These are phyloP conservation scores for Tryphoninae sp. DNA, from an alignment of 2,888 invertebrate genomes.

Conservation along the genomic window DNA sequence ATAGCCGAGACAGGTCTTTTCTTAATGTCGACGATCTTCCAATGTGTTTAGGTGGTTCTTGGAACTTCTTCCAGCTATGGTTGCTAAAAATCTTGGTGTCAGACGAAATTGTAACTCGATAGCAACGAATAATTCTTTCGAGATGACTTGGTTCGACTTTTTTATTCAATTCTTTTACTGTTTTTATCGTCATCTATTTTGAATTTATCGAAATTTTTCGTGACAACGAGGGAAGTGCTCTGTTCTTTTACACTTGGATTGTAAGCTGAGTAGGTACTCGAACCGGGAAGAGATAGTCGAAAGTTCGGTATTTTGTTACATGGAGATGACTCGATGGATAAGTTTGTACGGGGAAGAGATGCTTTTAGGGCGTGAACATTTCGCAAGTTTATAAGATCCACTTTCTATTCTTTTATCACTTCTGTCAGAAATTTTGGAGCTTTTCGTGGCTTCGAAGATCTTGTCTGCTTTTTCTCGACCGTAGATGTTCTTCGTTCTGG, in stretches of 20 bases:
- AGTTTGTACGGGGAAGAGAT: not conserved
- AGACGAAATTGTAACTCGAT: no score
- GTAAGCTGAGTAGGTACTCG: conserved; percentile 5
- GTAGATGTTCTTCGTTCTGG: no score
- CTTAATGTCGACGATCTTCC: conserved; percentile 7
- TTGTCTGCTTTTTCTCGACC: no score
- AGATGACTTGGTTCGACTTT: not conserved
- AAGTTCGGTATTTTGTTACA: conserved; percentile 23
- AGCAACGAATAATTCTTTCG: no score
- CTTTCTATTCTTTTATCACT: not conserved
- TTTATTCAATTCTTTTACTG: not conserved
- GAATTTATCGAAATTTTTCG: not conserved
- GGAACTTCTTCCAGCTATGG: not conserved
- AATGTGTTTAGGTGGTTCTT: not conserved
- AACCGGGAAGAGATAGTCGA: conserved; percentile 24
- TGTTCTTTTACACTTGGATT: not conserved
- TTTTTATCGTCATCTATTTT: not conserved
- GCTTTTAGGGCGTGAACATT: not conserved
- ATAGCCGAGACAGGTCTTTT: conserved; percentile 3
- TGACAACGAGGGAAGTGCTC: not conserved
- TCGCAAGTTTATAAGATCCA: conserved; percentile 10
- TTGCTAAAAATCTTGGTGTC: not conserved
- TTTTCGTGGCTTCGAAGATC: not conserved
- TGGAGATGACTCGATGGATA: not conserved
- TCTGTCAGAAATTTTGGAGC: not conserved